Conservation (phyloP, 92 coral and sea anemone species). For the Siderastrea radians region DNA sequence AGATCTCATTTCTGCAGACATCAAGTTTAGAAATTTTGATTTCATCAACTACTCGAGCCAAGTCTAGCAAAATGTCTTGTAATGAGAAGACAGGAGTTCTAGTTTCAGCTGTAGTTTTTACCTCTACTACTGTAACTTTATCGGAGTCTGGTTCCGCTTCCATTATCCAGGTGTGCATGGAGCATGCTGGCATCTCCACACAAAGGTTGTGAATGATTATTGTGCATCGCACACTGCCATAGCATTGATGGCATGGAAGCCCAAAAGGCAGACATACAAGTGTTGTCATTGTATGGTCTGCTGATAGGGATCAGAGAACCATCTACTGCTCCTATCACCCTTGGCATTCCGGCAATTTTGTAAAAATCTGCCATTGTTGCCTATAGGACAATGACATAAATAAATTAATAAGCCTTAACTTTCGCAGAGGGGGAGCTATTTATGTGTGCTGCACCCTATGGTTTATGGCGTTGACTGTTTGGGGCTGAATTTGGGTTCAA, state of each 20-base stretch:
- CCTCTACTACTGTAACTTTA: constrained; percentile 16
- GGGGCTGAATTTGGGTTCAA: too few species aligned
- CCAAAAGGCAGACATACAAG: constrained; percentile 18
- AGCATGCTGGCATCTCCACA: not conserved
- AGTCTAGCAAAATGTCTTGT: constrained; percentile 59
- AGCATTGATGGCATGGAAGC: not conserved
- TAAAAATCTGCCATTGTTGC: constrained; percentile 36
- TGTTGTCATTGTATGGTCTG: constrained; percentile 18
- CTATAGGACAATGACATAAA: constrained; percentile 18
- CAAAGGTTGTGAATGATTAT: not conserved
- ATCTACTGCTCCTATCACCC: constrained; percentile 25
- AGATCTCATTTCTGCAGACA: constrained; percentile 68
- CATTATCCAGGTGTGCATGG: not conserved
- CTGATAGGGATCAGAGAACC: constrained; percentile 25
- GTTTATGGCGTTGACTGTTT: too few species aligned
- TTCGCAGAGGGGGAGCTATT: not conserved
- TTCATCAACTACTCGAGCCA: constrained; percentile 43
- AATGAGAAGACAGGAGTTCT: constrained; percentile 26
- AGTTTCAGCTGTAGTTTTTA: not conserved
- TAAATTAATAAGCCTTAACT: not conserved
- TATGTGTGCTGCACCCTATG: too few species aligned
- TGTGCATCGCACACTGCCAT: constrained; percentile 7
- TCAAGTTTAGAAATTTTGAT: constrained; percentile 68
- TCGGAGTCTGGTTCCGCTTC: not conserved
- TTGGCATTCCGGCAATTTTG: constrained; percentile 31